Evolutionary conservation across 2,797 vertebrate genomes (phyloP).

Genomic region (Perodicticus potto): DNA sequence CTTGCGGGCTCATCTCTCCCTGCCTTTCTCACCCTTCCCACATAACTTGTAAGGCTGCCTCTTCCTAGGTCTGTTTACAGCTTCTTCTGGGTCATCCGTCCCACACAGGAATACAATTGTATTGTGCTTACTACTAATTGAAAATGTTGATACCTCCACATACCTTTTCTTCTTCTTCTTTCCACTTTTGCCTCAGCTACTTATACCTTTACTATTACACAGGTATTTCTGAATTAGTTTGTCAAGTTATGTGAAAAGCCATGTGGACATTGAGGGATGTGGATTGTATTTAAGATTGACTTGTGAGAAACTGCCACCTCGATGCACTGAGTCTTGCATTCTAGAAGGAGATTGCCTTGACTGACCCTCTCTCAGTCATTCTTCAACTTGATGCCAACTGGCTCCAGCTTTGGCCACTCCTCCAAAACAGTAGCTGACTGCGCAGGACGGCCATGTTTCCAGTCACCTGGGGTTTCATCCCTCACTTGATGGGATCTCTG

Average conservation of each 20-base stretch:
- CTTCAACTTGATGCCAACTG: not conserved
- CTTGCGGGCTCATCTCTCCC: not conserved
- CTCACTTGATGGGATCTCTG: not conserved
- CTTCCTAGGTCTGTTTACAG: not conserved
- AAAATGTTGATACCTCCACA: not conserved
- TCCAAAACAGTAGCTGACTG: not conserved
- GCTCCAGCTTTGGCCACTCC: not conserved
- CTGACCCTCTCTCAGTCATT: not conserved
- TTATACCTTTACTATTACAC: not conserved
- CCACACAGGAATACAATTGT: not conserved
- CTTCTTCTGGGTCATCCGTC: not conserved
- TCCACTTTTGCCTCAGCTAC: not conserved
- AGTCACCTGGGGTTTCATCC: not conserved
- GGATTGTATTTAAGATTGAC: not conserved
- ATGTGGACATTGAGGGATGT: not conserved
- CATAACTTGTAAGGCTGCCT: not conserved
- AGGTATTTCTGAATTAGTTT: not conserved
- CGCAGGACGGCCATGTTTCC: too few relatives aligned
- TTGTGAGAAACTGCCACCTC: not conserved
- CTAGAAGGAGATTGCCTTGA: not conserved
- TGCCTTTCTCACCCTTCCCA: not conserved
- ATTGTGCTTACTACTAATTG: not conserved
- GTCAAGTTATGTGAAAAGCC: not conserved
- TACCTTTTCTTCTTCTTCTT: not conserved
- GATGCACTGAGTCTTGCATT: not conserved